phyloP scores from a whole-genome alignment of 2,888 invertebrate genomes.

The Arge pagana region DNA sequence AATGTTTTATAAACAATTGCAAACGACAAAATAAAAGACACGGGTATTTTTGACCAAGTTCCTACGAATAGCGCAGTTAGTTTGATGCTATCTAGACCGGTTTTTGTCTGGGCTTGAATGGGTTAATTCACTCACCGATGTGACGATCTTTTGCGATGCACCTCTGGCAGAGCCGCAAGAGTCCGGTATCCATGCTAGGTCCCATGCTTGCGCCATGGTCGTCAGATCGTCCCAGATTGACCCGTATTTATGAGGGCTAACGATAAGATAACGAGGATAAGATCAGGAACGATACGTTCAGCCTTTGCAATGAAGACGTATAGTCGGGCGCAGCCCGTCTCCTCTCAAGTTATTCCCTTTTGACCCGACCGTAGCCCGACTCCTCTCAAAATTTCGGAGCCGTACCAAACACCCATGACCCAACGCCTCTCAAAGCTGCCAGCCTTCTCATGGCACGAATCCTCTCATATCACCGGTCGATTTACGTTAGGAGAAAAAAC shows the following conservation, averaged over 20 bases:
- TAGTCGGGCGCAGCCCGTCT: not conserved
- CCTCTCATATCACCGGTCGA: no score
- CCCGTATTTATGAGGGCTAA: constrained; percentile 71
- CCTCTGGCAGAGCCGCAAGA: constrained; percentile 73
- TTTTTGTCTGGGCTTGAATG: not conserved
- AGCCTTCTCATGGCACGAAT: no score
- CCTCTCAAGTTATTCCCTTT: no score
- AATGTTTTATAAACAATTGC: no score
- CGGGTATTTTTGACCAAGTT: not conserved
- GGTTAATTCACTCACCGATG: constrained; percentile 48
- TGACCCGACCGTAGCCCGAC: no score
- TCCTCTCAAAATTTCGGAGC: no score
- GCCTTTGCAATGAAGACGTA: not conserved
- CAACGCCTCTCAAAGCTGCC: no score
- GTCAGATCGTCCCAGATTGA: constrained; percentile 73
- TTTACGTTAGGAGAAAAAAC: no score
- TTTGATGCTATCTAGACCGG: no score
- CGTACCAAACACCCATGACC: no score
- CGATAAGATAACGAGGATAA: constrained; percentile 39
- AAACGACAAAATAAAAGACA: no score
- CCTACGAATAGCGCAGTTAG: no score
- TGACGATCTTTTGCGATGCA: constrained; percentile 68
- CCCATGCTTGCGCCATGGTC: constrained; percentile 68
- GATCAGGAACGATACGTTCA: not conserved
- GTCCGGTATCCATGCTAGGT: constrained; percentile 70